These are phyloP conservation scores for Bombylius discolor DNA, from an alignment of 2,888 invertebrate genomes.

Conservation along the genomic window DNA sequence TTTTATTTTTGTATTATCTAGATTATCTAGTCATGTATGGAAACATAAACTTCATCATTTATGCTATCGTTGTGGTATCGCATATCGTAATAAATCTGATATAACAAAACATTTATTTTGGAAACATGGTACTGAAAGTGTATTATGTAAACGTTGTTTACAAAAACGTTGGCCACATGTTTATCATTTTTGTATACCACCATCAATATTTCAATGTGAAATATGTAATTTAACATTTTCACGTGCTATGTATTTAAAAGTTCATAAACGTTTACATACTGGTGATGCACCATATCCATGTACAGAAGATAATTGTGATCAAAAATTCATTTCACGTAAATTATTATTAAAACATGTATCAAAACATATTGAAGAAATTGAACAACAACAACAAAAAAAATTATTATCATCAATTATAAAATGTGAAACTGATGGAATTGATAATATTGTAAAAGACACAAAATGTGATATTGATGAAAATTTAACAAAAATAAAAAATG, in stretches of 20 bases:
- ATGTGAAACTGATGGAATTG: too few relatives aligned
- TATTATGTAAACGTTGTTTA: slow-evolving; percentile 68
- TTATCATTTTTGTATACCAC: slow-evolving; percentile 80
- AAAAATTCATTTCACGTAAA: slow-evolving; percentile 71
- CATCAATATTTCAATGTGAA: slow-evolving; percentile 63
- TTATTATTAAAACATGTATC: slow-evolving; percentile 57
- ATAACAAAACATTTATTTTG: slow-evolving; percentile 82
- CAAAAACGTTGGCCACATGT: slow-evolving; percentile 88
- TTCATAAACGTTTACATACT: slow-evolving; percentile 68
- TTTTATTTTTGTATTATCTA: slow-evolving; percentile 18
- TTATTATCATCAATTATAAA: background rate
- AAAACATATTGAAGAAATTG: slow-evolving; percentile 38
- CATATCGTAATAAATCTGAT: slow-evolving; percentile 76
- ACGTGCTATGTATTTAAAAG: slow-evolving; percentile 64
- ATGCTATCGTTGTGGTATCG: slow-evolving; percentile 77
- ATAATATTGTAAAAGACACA: background rate
- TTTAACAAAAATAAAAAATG: slow-evolving; percentile 1
- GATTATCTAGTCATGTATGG: slow-evolving; percentile 77
- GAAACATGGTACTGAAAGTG: slow-evolving; percentile 86
- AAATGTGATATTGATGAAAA: slow-evolving; percentile 3
- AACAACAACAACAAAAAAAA: slow-evolving; percentile 1
- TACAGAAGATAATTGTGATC: slow-evolving; percentile 53
- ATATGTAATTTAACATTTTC: slow-evolving; percentile 65
- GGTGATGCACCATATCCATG: slow-evolving; percentile 61
- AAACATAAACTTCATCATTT: slow-evolving; percentile 79